Evolutionary conservation across 2,113 vertebrate genomes (phyloP), one percentile per base, ranked within the genome.

Genomic region (Cinclus mexicanus): DNA sequence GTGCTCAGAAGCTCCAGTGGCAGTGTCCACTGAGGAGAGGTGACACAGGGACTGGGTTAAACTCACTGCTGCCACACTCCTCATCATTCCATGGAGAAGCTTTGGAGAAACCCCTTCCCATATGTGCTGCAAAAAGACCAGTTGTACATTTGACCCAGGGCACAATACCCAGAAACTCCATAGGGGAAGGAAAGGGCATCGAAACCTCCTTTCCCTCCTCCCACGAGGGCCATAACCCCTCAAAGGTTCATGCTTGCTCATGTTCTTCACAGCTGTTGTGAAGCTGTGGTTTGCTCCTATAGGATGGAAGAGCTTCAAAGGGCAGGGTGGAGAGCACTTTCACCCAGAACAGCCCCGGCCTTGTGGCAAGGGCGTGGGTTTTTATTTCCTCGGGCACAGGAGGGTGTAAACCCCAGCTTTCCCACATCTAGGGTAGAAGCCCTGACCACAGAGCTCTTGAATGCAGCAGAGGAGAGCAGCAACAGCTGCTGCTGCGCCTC

Each of bases 281-380:
- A 74, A 86, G 86, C 26, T 61, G 69, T 71, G 89, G 65, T 91
- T 93, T 70, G 72, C n/a, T 95, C 53, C 50, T 64, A 55, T 42
- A 83, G 72, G 74, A 63, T 96, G 85, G 92, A 96, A 94, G 67
- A 92, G 49, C 87, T 96, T 96, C 95, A 97, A 97, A 97, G 83
- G 47, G 12, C 41, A 95, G 94, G 91, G 91, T 94, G 84, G 91
- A 91, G 89, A 97, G 22, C 83, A 95, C 95, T 96, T 97, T 96
- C 95, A 95, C 95, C 94, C 61, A 95, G 69, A 92, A 88, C 83
- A 91, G 60, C 70, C 87, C 41, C 2, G 0, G 44, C 65, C 67
- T 95, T 21, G 7, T 91, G 83, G 89, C 5, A 16, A 95, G 70
- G 91, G 93, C 0, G 89, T 93, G 84, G 89, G 81, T 71, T 95